Percentiles rank a stretch among this genome's conserved stretches.
Conservation (phyloP, 2,113 vertebrate genomes). For the Merops nubicus region DNA sequence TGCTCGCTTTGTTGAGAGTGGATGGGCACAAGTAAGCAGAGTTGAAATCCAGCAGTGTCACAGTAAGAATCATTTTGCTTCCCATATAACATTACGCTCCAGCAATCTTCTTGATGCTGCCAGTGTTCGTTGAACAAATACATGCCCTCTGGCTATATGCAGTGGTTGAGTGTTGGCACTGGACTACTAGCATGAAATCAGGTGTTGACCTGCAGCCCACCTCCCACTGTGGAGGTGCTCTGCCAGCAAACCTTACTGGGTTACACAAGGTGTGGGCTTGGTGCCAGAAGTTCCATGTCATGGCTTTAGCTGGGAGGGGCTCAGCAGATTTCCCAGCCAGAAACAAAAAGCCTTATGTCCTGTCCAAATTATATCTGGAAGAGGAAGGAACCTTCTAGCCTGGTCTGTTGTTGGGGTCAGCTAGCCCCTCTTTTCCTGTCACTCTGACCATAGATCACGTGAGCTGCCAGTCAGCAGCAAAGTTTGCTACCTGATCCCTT, state of each 20-base stretch:
- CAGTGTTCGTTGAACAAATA: background rate
- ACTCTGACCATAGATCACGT: background rate
- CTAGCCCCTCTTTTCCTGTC: background rate
- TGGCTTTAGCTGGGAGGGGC: background rate
- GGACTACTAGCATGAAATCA: conserved; percentile 32
- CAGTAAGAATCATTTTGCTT: background rate
- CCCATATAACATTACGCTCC: background rate
- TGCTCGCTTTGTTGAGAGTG: background rate
- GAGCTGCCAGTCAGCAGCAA: background rate
- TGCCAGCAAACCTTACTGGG: background rate
- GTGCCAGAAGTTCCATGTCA: background rate
- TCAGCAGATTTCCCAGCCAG: background rate
- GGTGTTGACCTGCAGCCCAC: conserved; percentile 21
- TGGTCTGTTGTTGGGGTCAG: background rate
- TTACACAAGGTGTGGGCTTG: background rate
- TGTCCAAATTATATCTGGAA: background rate
- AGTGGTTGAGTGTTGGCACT: background rate
- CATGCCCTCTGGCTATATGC: background rate
- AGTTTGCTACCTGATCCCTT: background rate
- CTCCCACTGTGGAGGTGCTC: background rate
- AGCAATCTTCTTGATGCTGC: background rate
- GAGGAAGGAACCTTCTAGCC: background rate
- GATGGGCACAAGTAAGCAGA: background rate
- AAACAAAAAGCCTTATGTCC: background rate
- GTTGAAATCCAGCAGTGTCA: background rate